phyloP scores from a whole-genome alignment of 2,888 invertebrate genomes.

The Diarsia brunnea region DNA sequence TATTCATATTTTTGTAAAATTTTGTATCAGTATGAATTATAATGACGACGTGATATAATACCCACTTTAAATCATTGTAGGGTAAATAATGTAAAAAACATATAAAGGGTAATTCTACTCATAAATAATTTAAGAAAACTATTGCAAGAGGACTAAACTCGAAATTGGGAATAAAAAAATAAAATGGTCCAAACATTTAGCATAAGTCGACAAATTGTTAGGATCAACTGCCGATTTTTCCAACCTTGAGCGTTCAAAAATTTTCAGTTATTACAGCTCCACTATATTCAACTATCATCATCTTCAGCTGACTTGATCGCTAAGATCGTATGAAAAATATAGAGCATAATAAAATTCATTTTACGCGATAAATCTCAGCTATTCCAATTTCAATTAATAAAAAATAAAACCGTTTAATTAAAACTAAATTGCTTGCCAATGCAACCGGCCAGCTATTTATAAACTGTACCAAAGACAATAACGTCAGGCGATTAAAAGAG shows the following conservation, averaged over 20 bases:
- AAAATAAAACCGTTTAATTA: slow-evolving; percentile 23
- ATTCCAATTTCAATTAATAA: slow-evolving; percentile 31
- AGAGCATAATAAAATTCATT: background rate
- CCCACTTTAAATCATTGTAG: background rate
- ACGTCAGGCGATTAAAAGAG: slow-evolving; percentile 48
- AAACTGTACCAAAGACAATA: slow-evolving; percentile 56
- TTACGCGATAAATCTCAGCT: slow-evolving; percentile 1
- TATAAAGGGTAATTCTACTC: background rate
- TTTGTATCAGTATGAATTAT: slow-evolving; percentile 41
- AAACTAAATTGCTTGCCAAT: slow-evolving; percentile 29
- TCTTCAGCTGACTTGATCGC: background rate
- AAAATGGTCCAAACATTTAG: background rate
- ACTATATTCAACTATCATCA: background rate
- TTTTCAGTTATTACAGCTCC: background rate
- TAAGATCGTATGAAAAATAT: background rate
- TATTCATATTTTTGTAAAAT: slow-evolving; percentile 61
- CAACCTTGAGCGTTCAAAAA: too few species aligned
- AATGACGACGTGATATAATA: slow-evolving; percentile 17
- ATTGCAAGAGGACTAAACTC: background rate
- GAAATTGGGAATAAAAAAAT: background rate
- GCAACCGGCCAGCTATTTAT: slow-evolving; percentile 19
- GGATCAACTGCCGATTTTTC: background rate
- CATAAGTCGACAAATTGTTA: background rate
- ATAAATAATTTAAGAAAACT: background rate
- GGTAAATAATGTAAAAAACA: background rate